Evolutionary conservation across 2,113 vertebrate species (phyloP), one percentile per base, ranked within the genome.

Genomic region (Pantherophis guttatus): DNA sequence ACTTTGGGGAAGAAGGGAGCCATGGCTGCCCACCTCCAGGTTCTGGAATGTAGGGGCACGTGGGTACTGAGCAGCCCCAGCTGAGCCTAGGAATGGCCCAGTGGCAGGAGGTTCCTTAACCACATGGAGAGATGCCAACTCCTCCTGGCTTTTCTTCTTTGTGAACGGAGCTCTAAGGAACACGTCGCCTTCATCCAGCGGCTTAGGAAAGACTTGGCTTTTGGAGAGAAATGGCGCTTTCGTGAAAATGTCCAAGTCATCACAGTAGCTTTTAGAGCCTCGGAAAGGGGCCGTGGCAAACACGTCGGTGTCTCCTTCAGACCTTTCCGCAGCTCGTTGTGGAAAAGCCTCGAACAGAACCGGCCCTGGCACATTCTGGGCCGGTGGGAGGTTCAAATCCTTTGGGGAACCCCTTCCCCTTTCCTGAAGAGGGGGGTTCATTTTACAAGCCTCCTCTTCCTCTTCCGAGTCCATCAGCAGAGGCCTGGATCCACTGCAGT

Each of bases 151-250:
- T 90, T 97, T 99, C 96, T 97, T 98, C 96, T 98, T 99, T 1
- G 98, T 98, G 59, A 99, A 99, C 1, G 99, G 99, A 50, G 99
- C 99, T 97, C 98, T 98, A 55, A 98, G 98, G 94, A 99, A 99
- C 0, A 99, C 98, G 0, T 99, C 99, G 0, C 98, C 92, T 81
- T 98, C 98, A 50, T 98, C 98, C 0, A 95, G 91, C 8, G 96
- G 97, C 10, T 91, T 93, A 0, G 92, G 89, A 26, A 96, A 92
- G 0, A 44, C 0, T 0, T 1, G 95, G 70, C 96, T 96, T 13
- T 97, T 98, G 54, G 95, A 97, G 52, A 97, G 94, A 94, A 99
- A 99, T 0, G 99, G 99, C 39, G 99, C 99, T 59, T 99, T 99
- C 93, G 98, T 97, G 55, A 99, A 99, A 92, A 99, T 98, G 21